Evolutionary conservation across 2,888 invertebrate species (phyloP).

Genomic region (Eurois occulta): DNA sequence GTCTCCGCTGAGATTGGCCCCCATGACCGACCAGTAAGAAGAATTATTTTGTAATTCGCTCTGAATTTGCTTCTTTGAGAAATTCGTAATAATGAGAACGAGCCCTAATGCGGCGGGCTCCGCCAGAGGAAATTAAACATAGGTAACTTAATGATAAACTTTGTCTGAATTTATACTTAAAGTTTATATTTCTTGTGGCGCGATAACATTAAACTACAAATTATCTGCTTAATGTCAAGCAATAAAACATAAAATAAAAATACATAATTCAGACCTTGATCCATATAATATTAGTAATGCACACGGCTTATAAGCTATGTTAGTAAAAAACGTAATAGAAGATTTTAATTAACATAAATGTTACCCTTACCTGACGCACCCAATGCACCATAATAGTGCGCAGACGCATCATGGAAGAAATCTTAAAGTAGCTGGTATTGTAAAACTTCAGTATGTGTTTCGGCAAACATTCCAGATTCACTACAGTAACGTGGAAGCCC

Average conservation of each 20-base stretch:
- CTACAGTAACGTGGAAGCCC: neutral
- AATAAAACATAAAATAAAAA: conserved; percentile 6
- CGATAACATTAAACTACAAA: conserved; percentile 1
- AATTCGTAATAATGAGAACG: neutral
- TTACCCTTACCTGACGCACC: neutral
- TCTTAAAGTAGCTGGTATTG: neutral
- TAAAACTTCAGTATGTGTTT: neutral
- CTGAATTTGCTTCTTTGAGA: neutral
- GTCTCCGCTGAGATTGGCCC: no score
- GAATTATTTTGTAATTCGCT: neutral
- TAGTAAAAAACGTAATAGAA: neutral
- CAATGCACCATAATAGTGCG: neutral
- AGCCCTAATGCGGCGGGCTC: neutral
- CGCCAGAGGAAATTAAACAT: neutral
- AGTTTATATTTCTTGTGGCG: neutral
- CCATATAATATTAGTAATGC: neutral
- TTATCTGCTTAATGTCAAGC: conserved; percentile 11
- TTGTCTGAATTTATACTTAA: neutral
- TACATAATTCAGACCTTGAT: neutral
- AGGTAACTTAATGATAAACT: conserved; percentile 13
- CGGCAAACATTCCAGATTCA: neutral
- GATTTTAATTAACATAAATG: neutral
- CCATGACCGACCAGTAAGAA: no score
- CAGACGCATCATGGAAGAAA: neutral
- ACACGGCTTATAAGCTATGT: neutral